Conservation (phyloP, 2,113 vertebrate genomes). For the Peromyscus maniculatus region DNA sequence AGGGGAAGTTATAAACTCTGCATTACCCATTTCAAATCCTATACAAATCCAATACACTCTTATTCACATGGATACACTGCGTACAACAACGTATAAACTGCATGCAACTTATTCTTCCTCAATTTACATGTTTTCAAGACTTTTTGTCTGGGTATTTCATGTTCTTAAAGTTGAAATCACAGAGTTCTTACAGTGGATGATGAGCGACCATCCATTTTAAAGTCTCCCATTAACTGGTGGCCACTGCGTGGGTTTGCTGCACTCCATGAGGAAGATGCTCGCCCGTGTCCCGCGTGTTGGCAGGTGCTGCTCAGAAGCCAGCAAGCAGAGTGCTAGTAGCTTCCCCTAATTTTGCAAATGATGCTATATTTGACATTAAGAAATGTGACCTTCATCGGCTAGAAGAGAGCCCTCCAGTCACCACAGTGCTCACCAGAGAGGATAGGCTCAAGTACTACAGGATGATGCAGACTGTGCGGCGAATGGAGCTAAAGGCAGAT, state of each 20-base stretch:
- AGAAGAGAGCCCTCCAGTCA: constrained; percentile 92
- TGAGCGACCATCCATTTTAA: not conserved
- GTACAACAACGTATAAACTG: constrained; percentile 43
- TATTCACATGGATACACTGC: constrained; percentile 40
- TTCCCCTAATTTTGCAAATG: constrained; percentile 92
- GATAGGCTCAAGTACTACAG: constrained; percentile 96
- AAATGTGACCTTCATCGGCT: constrained; percentile 93
- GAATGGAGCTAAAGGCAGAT: constrained; percentile 98
- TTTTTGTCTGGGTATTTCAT: constrained; percentile 23
- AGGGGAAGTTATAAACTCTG: not conserved
- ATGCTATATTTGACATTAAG: constrained; percentile 97
- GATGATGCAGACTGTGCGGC: constrained; percentile 95
- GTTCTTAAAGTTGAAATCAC: constrained; percentile 16
- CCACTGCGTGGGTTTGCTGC: not conserved
- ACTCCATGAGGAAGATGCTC: constrained; percentile 92
- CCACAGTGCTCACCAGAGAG: constrained; percentile 94
- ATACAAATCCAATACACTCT: constrained; percentile 22
- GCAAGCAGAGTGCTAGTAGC: constrained; percentile 89
- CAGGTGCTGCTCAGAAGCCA: constrained; percentile 85
- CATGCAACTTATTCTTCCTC: constrained; percentile 52
- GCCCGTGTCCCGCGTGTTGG: constrained; percentile 91
- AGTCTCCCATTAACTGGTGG: constrained; percentile 87
- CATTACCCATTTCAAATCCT: not conserved
- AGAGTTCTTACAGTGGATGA: not conserved
- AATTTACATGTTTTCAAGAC: constrained; percentile 14